Conservation (phyloP, 2,888 invertebrate species). For the Tachina fera region DNA sequence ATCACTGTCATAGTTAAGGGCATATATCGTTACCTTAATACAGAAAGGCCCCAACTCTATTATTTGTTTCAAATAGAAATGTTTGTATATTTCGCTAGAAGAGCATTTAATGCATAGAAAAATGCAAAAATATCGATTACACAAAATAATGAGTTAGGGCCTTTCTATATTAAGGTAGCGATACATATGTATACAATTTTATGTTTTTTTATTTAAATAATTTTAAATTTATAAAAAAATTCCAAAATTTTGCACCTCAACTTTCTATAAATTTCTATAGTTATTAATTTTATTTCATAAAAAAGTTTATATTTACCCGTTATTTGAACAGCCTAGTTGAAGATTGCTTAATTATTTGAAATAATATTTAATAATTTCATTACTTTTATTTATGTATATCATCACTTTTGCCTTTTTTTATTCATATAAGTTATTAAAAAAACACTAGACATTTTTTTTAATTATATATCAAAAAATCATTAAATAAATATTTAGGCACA, state of each 20-base stretch:
- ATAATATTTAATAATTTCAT: background rate
- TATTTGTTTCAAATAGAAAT: no score
- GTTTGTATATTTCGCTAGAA: no score
- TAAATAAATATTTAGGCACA: constrained; percentile 21
- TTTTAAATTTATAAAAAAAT: no score
- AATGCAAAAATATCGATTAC: no score
- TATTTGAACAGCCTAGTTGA: background rate
- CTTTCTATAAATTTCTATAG: background rate
- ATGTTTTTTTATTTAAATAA: no score
- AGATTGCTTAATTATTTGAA: background rate
- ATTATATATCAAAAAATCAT: background rate
- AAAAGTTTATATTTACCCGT: constrained; percentile 31
- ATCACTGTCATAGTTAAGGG: no score
- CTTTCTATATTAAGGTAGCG: no score
- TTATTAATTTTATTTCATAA: background rate
- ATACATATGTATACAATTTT: background rate
- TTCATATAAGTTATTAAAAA: background rate
- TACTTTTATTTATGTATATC: background rate
- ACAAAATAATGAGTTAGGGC: no score
- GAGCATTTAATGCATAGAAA: no score
- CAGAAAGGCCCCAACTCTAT: no score
- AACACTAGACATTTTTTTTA: background rate
- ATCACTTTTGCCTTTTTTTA: constrained; percentile 4
- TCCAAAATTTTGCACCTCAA: background rate
- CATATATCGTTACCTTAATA: no score